Percentiles rank a stretch among this genome's conserved stretches.
Conservation (phyloP, 1,140 invertebrate species). For the Euborellia annulipes region DNA sequence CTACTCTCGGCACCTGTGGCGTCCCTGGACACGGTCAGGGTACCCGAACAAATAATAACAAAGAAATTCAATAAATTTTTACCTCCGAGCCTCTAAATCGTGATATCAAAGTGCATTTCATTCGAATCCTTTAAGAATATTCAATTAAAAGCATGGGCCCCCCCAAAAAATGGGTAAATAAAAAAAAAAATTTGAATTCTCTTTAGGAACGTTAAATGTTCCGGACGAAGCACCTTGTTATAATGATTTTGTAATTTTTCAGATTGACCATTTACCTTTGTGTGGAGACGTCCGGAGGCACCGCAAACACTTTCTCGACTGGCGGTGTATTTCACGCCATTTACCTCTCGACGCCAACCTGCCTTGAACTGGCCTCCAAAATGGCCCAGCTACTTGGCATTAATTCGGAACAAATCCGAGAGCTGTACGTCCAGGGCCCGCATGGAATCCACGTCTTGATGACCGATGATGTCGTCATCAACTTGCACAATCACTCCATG, state of each 20-base stretch:
- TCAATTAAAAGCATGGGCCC: not conserved
- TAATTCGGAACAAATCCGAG: conserved; percentile 36
- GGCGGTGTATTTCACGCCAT: too few relatives aligned
- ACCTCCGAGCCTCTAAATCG: not conserved
- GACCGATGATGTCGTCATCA: conserved; percentile 53
- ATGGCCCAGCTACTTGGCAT: conserved; percentile 41
- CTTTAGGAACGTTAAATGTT: not conserved
- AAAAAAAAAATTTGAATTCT: not conserved
- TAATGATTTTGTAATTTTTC: not conserved
- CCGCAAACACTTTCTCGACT: too few relatives aligned
- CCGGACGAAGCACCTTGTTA: not conserved
- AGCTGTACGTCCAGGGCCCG: conserved; percentile 54
- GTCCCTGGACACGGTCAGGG: too few relatives aligned
- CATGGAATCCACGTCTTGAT: conserved; percentile 55
- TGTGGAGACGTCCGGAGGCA: conserved; percentile 34
- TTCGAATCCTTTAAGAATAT: not conserved
- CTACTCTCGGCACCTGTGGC: too few relatives aligned
- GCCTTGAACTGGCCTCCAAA: conserved; percentile 47
- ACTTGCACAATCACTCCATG: conserved; percentile 47
- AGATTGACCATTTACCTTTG: conserved; percentile 67
- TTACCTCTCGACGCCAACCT: conserved; percentile 51
- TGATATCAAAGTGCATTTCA: not conserved
- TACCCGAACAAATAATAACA: too few relatives aligned
- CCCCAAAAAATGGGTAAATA: not conserved
- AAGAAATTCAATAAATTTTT: not conserved